Conservation (phyloP, 2,797 vertebrate genomes). For the Myotis daubentonii region DNA sequence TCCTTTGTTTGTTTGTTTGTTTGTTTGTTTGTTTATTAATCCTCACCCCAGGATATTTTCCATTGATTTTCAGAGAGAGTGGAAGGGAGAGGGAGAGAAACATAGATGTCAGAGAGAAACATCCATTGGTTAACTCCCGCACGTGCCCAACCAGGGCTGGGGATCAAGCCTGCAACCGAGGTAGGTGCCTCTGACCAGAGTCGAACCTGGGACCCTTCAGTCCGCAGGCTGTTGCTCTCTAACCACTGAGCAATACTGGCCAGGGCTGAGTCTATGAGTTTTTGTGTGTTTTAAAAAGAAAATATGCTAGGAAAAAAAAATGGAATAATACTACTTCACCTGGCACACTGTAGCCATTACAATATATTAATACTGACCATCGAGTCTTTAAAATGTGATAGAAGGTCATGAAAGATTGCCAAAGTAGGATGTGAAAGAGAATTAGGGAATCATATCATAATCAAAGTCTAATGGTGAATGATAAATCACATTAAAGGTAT, state of each 20-base stretch:
- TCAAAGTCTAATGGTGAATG: background rate
- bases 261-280: background rate
- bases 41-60: no score
- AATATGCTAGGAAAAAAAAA: constrained; percentile 12
- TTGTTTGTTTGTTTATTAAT: background rate
- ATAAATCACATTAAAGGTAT: background rate
- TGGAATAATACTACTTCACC: background rate
- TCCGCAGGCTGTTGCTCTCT: no score
- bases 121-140: no score
- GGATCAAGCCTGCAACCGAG: no score
- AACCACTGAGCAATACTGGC: no score
- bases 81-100: no score
- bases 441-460: background rate
- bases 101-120: no score
- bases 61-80: no score
- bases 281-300: background rate
- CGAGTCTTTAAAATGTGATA: constrained; percentile 2
- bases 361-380: background rate
- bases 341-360: background rate
- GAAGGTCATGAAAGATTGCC: background rate
- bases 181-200: no score
- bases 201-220: no score
- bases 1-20: no score
- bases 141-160: no score
- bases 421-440: background rate